phyloP scores from a whole-genome alignment of 2,113 vertebrate genomes.

The Antigone vipio region DNA sequence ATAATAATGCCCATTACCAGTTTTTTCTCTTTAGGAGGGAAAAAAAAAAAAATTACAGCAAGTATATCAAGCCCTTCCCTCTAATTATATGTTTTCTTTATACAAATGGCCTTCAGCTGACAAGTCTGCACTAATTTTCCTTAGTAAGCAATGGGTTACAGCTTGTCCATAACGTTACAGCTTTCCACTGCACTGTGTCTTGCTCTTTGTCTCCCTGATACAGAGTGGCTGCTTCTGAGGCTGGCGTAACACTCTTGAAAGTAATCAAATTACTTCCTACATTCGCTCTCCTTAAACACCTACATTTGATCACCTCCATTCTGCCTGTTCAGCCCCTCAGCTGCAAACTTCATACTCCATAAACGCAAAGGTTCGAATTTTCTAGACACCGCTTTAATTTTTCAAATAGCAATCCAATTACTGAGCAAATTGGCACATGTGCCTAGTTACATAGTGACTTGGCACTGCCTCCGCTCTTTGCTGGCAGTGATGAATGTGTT shows the following conservation, averaged over 20 bases:
- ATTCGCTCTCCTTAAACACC: conserved; percentile 21
- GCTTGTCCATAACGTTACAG: not conserved
- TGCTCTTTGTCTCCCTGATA: not conserved
- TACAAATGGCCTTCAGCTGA: not conserved
- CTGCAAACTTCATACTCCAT: not conserved
- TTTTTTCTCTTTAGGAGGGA: not conserved
- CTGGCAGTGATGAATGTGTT: conserved; percentile 74
- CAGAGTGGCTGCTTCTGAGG: not conserved
- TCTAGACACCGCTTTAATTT: conserved; percentile 63
- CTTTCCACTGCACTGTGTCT: not conserved
- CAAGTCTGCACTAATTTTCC: not conserved
- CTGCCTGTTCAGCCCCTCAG: not conserved
- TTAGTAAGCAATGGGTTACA: conserved; percentile 14
- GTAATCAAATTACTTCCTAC: not conserved
- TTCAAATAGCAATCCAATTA: conserved; percentile 77
- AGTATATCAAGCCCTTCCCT: not conserved
- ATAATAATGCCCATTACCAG: not conserved
- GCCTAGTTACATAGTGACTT: conserved; percentile 69
- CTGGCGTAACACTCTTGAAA: not conserved
- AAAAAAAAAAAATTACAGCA: not conserved
- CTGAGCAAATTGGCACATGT: conserved; percentile 72
- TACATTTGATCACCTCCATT: not conserved
- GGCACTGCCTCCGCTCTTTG: conserved; percentile 42
- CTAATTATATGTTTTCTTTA: not conserved
- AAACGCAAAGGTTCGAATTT: conserved; percentile 19